Conservation (phyloP, 1,140 invertebrate species). For the Piezodorus guildinii region DNA sequence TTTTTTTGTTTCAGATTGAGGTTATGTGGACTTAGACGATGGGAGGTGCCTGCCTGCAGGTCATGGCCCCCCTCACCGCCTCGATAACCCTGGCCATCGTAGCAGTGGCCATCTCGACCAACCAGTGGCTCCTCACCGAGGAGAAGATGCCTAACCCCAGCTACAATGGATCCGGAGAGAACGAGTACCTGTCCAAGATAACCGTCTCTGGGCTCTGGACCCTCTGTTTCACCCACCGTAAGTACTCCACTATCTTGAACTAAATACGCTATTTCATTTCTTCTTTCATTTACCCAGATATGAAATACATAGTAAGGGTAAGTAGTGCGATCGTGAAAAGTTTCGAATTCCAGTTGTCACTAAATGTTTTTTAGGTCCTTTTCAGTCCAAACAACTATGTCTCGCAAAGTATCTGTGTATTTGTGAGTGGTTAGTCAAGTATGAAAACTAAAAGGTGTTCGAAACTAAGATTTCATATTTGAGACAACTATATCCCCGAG, state of each 20-base stretch:
- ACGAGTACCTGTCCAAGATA: slow-evolving; percentile 45
- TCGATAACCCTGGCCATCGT: slow-evolving; percentile 50
- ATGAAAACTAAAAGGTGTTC: no score
- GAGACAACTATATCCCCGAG: no score
- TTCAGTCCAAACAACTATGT: no score
- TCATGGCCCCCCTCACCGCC: slow-evolving; percentile 50
- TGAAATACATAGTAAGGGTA: no score
- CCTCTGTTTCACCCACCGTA: slow-evolving; percentile 56
- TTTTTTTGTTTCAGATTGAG: background rate
- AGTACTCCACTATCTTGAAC: slow-evolving; percentile 35
- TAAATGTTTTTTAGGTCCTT: no score
- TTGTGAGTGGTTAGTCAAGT: no score
- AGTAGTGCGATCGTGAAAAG: no score
- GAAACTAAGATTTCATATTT: no score
- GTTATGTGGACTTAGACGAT: slow-evolving; percentile 13
- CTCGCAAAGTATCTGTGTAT: no score
- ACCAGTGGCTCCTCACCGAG: slow-evolving; percentile 56
- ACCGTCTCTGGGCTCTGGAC: slow-evolving; percentile 58
- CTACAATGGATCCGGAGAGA: slow-evolving; percentile 50
- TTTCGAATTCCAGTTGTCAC: no score
- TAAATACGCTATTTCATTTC: no score
- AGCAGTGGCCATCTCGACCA: slow-evolving; percentile 49
- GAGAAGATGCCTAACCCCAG: slow-evolving; percentile 54
- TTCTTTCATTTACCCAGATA: no score
- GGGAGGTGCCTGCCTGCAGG: slow-evolving; percentile 19